Evolutionary conservation across 2,797 vertebrate genomes (phyloP).

Genomic region (Taeniopygia guttata): DNA sequence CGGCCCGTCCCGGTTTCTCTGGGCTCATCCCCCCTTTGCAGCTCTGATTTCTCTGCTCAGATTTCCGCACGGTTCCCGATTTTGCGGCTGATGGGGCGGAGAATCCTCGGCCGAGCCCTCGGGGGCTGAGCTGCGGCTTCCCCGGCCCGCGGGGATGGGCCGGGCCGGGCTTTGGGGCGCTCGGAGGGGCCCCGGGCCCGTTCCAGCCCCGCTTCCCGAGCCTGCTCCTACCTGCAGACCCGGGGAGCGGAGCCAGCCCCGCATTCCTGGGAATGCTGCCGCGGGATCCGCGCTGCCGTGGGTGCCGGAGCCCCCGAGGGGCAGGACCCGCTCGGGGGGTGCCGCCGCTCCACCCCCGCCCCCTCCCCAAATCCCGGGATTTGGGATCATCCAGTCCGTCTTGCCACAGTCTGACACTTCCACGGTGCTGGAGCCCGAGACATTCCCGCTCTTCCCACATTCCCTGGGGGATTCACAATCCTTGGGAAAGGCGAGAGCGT

Average conservation of each 20-base stretch:
- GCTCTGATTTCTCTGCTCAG: too few relatives aligned
- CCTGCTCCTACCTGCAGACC: not conserved
- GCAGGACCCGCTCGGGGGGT: not conserved
- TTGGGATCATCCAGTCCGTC: not conserved
- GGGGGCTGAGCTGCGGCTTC: not conserved
- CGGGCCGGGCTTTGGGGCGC: not conserved
- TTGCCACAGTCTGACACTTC: not conserved
- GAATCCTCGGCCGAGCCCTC: not conserved
- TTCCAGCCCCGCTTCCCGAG: not conserved
- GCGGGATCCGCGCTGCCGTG: not conserved
- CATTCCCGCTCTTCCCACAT: accelerated
- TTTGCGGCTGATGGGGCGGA: accelerated
- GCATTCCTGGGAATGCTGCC: not conserved
- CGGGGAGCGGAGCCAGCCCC: not conserved
- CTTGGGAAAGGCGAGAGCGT: accelerated
- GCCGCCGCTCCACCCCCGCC: not conserved
- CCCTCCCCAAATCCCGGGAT: not conserved
- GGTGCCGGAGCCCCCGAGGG: not conserved
- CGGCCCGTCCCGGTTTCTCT: accelerated
- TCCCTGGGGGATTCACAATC: not conserved
- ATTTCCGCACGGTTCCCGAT: not conserved
- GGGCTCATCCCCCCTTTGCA: not conserved
- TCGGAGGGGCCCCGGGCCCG: not conserved
- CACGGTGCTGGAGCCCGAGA: accelerated
- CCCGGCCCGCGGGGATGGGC: too few relatives aligned